Percentiles rank a stretch among this genome's conserved stretches.
These are phyloP conservation scores for Teleiodes luculella DNA, from an alignment of 2,888 invertebrate species.

Conservation along the genomic window DNA sequence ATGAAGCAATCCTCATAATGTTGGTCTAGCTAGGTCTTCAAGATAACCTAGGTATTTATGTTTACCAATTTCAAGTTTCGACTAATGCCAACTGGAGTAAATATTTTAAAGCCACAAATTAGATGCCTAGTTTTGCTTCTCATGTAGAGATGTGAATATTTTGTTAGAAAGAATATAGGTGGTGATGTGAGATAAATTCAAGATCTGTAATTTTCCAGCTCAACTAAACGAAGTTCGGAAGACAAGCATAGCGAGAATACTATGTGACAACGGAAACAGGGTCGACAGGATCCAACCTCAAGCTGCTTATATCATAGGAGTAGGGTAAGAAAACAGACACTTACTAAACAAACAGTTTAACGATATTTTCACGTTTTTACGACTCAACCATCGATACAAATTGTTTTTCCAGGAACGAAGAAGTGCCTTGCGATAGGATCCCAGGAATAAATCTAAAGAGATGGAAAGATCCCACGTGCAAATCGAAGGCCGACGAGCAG, in stretches of 20 bases:
- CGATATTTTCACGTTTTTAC: no score
- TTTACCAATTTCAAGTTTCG: no score
- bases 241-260: slow-evolving; percentile 81
- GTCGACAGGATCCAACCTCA: slow-evolving; percentile 69
- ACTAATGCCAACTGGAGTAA: no score
- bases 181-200: background rate
- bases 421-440: background rate
- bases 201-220: slow-evolving; percentile 22
- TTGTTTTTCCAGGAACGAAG: background rate
- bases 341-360: no score
- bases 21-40: no score
- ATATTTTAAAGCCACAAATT: no score
- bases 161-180: no score
- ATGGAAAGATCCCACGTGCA: background rate
- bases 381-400: background rate
- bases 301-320: slow-evolving; percentile 26
- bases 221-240: slow-evolving; percentile 79
- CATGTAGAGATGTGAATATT: no score
- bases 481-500: background rate
- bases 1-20: no score
- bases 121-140: no score
- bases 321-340: slow-evolving; percentile 32
- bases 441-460: background rate
- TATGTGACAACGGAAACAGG: slow-evolving; percentile 85
- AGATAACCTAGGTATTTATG: no score